Base-by-base conservation (phyloP, 2,797 vertebrate genomes). In the Lacerta bilineata region DNA sequence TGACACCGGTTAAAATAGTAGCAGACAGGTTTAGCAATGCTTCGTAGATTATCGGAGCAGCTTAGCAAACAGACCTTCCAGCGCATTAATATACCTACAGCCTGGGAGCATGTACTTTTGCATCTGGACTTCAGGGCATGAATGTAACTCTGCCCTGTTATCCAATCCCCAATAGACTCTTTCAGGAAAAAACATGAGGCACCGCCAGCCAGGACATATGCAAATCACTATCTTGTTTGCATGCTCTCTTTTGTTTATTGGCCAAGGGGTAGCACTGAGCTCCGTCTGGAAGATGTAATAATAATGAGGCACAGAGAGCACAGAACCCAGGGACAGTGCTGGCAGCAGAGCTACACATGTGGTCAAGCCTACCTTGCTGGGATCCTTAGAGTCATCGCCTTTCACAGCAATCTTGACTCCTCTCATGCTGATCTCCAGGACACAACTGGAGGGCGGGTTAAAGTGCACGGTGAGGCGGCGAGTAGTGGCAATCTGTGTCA, bases 381-480 rank as follows among this genome's bases (percentile, higher is more conserved):
- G 97, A 72, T 98, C 97, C 75, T 96, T 98, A 91, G 96, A 96
- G 68, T 99, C 98, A 0, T 99, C 98, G 0, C 95, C 96, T 93
- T 98, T 98, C 77, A 99, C 98, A 0, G 97, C 96, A 4, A 99
- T 98, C 96, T 99, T 99, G 92, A 99, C 97, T 29, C 99, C 99
- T 86, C 98, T 98, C 88, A 99, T 96, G 1, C 96, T 98, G 97
- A 99, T 99, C 96, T 99, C 99, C 90, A 99, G 96, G 92, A 98
- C 93, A 2, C 99, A 99, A 95, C 98, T 98, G 80, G 99, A 99
- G 59, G 99, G 99, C 0, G 99, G 99, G 96, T 99, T 99, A 96
- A 98, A 98, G 96, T 99, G 98, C 91, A 99, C 98, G 72, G 98
- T 99, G 97, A 98, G 98, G 95, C 98, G 97, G 95, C 99, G 98